Base-by-base conservation (phyloP, 2,888 invertebrate species). In the Trypoxylon attenuatum region DNA sequence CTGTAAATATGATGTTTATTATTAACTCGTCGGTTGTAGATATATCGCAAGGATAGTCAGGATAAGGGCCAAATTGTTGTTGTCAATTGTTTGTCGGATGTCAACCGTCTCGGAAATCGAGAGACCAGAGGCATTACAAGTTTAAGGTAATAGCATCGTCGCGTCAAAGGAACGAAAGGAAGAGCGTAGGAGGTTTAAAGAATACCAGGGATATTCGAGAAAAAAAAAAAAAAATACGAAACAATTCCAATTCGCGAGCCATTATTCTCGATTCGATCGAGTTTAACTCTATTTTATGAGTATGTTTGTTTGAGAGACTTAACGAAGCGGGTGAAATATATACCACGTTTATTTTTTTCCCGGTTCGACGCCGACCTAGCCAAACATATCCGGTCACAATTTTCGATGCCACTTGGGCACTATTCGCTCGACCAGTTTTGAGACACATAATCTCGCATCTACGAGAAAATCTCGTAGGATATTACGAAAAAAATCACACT, bases 31-130 rank as follows among this genome's bases (percentile, higher is more conserved):
- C 49, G 63, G 57, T 64, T 46, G 41, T 63, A 66, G 27, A 43
- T 47, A 27, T 6, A 33, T 52, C 59, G 58, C 15, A 46, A 21
- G 16, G 25, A 6, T 62, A 67, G 27, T 25, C 49, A 19, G 25
- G 55, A 43, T 71, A 61, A 73, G 42, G 22, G 59, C 61, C 42
- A 57, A 70, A 58, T 72, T 52, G 69, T 68, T 77, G 62, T 75
- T 75, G 73, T 75, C 73, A 77, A 71, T 79, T 73, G 74, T 80
- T 74, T 63, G 53, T 70, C 65, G 58, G 51, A 65, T 41, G 62
- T 47, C 58, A 71, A 54, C n/a, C 59, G 57, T 63, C 57, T 33
- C 23, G 54, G 27, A 21, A 51, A 18, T 29, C 13, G 13, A 18
- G 22, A 38, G 10, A 19, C 10, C 4, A 21, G n/a, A n/a, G n/a